Base-by-base conservation (phyloP, 2,888 invertebrate species). In the Diogma glabrata region DNA sequence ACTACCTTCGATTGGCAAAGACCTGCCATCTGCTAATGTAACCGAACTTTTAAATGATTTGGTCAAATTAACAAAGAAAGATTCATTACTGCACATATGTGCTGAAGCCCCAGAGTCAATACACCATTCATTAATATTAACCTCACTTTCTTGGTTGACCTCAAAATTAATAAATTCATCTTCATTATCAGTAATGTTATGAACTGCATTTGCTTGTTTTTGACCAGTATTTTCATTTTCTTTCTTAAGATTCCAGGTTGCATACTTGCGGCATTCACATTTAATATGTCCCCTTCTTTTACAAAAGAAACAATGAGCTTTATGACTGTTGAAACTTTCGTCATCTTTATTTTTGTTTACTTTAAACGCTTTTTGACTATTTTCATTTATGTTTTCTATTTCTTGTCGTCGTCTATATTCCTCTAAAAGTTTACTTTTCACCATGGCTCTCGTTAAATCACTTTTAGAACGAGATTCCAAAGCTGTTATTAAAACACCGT, bases 371-470 rank as follows among this genome's bases (percentile, higher is more conserved):
- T 40, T 40, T n/a, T 28, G 28, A 10, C n/a, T n/a, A n/a, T n/a
- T n/a, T n/a, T n/a, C n/a, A n/a, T n/a, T n/a, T n/a, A n/a, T n/a
- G n/a, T n/a, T 17, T 40, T 47, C 24, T 14, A 20, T 52, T 43
- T 55, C 50, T 20, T 52, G 38, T 24, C 49, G 40, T 26, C 51
- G 17, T 47, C 51, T 38, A 48, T 50, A 53, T 14, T 54, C 54
- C 8, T 50, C 54, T 12, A 54, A 52, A 3, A 55, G 23, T 28
- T 38, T 52, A 24, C 55, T 50, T 48, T 54, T 50, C 28, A 53
- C 53, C 24, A 56, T 53, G n/a, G 51, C 51, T 49, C 51, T 55
- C 26, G 52, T 55, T 9, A 12, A 45, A 30, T 48, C 28, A 1
- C 22, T 24, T 38, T 47, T 40, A 19, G 28, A 10, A 16, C 40